Percentiles rank a stretch among this genome's conserved stretches.
Conservation (phyloP, 2,797 vertebrate species). For the Hippocampus kuda region DNA sequence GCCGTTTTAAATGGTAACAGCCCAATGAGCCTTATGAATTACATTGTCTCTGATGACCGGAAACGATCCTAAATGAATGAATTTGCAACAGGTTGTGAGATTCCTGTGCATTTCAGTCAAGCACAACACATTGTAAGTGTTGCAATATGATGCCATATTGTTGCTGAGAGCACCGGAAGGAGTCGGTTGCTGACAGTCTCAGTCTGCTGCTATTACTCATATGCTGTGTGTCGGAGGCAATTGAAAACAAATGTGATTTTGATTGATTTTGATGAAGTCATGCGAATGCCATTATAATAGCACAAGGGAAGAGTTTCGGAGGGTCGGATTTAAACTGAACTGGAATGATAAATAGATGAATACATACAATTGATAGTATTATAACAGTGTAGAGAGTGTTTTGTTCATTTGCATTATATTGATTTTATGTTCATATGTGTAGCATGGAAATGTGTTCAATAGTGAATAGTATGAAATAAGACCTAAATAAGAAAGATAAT, state of each 20-base stretch:
- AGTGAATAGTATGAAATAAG: background rate
- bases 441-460: background rate
- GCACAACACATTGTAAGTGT: background rate
- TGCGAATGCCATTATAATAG: constrained; percentile 22
- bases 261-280: constrained; percentile 2
- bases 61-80: background rate
- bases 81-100: background rate
- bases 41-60: background rate
- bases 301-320: background rate
- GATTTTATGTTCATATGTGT: too few species aligned
- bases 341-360: background rate
- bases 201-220: background rate
- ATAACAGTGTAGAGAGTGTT: too few species aligned
- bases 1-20: background rate
- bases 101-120: background rate
- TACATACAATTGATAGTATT: too few species aligned
- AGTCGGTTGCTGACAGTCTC: background rate
- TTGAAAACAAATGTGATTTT: background rate
- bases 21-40: background rate
- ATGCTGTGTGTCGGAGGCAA: background rate
- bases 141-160: background rate
- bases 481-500: background rate
- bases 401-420: too few species aligned
- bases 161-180: background rate
- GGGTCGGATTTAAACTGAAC: background rate